Evolutionary conservation across 2,113 vertebrate species (phyloP).

Genomic region (Tupaia chinensis): DNA sequence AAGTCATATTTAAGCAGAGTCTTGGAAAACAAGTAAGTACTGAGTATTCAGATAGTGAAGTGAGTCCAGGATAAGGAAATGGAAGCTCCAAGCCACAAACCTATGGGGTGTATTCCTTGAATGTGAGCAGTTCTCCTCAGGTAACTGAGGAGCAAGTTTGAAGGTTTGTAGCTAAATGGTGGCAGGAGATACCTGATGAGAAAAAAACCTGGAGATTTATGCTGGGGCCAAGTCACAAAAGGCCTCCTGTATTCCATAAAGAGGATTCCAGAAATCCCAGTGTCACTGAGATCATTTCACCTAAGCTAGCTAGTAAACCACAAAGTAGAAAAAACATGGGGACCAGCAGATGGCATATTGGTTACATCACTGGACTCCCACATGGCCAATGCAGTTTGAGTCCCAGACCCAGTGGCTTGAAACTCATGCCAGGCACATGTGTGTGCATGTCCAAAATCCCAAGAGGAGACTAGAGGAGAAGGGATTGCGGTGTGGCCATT

Average conservation of each 20-base stretch:
- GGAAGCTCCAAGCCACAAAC: neutral
- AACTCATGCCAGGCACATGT: too few relatives aligned
- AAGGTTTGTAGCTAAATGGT: neutral
- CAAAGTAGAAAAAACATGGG: neutral
- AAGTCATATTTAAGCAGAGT: neutral
- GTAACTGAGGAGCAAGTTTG: neutral
- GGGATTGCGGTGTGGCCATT: too few relatives aligned
- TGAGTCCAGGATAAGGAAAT: neutral
- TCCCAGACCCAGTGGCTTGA: too few relatives aligned
- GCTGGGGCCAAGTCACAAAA: neutral
- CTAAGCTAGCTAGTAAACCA: neutral
- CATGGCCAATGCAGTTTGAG: too few relatives aligned
- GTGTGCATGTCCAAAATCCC: too few relatives aligned
- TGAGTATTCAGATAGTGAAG: neutral
- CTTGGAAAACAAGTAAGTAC: neutral
- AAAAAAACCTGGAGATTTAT: neutral
- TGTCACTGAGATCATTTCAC: neutral
- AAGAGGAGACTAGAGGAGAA: too few relatives aligned
- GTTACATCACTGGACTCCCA: too few relatives aligned
- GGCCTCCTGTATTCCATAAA: neutral
- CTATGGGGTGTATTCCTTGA: neutral
- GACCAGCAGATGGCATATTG: too few relatives aligned
- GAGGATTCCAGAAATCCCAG: neutral
- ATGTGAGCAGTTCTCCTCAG: neutral
- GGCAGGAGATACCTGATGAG: neutral